Evolutionary conservation across 2,797 vertebrate species (phyloP).

Genomic region (Oophaga sylvatica): DNA sequence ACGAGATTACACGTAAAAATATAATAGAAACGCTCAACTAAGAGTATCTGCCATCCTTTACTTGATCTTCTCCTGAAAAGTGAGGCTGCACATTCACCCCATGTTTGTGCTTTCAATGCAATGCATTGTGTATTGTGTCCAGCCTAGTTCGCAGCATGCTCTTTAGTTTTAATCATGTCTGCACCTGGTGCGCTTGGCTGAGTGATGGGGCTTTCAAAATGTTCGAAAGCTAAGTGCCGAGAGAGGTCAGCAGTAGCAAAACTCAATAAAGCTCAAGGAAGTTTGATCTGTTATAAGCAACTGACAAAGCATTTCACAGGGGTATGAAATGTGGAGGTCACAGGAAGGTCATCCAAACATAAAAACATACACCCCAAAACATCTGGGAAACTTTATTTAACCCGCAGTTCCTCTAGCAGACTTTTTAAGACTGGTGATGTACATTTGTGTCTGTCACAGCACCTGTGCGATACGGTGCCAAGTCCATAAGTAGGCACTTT

Average conservation of each 20-base stretch:
- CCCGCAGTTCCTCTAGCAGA: slow-evolving; percentile 44
- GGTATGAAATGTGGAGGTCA: slow-evolving; percentile 72
- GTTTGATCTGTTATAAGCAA: slow-evolving; percentile 63
- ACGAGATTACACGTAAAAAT: neutral
- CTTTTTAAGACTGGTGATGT: slow-evolving; percentile 3
- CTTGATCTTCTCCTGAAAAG: slow-evolving; percentile 64
- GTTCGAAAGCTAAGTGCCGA: slow-evolving; percentile 70
- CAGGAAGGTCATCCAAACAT: slow-evolving; percentile 66
- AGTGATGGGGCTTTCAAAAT: slow-evolving; percentile 70
- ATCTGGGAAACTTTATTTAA: slow-evolving; percentile 66
- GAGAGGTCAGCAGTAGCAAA: slow-evolving; percentile 74
- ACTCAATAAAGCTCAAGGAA: slow-evolving; percentile 73
- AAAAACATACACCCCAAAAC: slow-evolving; percentile 69
- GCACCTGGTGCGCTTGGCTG: slow-evolving; percentile 66
- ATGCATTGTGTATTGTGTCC: slow-evolving; percentile 50
- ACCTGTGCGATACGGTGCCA: neutral
- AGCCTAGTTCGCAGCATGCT: slow-evolving; percentile 42
- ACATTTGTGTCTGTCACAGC: neutral
- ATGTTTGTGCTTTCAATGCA: slow-evolving; percentile 51
- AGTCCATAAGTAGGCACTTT: neutral
- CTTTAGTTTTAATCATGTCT: slow-evolving; percentile 70
- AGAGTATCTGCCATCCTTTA: neutral
- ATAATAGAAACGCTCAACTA: neutral
- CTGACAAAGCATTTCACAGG: slow-evolving; percentile 69
- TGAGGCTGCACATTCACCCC: slow-evolving; percentile 59